These are phyloP conservation scores for Oligia strigilis DNA, from an alignment of 2,888 invertebrate species.

Conservation along the genomic window DNA sequence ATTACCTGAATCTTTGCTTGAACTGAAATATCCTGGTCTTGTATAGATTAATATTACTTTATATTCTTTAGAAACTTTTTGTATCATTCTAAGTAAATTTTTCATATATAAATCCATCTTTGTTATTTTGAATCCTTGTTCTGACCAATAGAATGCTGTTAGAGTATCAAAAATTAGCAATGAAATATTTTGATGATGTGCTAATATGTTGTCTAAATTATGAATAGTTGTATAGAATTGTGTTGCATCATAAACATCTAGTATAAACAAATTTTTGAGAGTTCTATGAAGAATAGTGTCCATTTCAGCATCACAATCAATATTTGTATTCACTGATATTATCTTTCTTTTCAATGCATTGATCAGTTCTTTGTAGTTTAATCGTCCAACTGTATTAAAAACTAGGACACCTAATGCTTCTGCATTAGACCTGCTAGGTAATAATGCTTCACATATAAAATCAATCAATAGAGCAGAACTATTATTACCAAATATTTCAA, in stretches of 20 bases:
- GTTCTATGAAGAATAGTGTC: constrained; percentile 62
- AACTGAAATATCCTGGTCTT: constrained; percentile 87
- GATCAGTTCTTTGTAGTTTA: constrained; percentile 75
- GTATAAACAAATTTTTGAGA: constrained; percentile 76
- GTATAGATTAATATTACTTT: constrained; percentile 89
- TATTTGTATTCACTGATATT: background rate
- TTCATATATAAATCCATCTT: constrained; percentile 89
- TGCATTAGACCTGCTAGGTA: constrained; percentile 74
- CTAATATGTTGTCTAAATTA: constrained; percentile 83
- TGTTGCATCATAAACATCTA: constrained; percentile 83
- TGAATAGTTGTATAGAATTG: constrained; percentile 85
- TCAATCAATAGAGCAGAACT: constrained; percentile 77
- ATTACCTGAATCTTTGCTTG: constrained; percentile 78
- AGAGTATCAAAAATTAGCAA: constrained; percentile 85
- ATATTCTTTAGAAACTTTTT: constrained; percentile 86
- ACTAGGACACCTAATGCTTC: constrained; percentile 79
- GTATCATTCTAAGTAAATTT: constrained; percentile 82
- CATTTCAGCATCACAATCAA: constrained; percentile 10
- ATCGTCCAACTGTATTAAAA: constrained; percentile 85
- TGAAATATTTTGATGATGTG: constrained; percentile 80
- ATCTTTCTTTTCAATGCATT: constrained; percentile 66
- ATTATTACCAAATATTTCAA: constrained; percentile 80
- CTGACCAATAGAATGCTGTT: constrained; percentile 90
- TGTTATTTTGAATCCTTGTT: constrained; percentile 83
- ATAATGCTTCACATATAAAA: constrained; percentile 79